Base-by-base conservation (phyloP, 2,888 invertebrate species). In the Plebejus anna region DNA sequence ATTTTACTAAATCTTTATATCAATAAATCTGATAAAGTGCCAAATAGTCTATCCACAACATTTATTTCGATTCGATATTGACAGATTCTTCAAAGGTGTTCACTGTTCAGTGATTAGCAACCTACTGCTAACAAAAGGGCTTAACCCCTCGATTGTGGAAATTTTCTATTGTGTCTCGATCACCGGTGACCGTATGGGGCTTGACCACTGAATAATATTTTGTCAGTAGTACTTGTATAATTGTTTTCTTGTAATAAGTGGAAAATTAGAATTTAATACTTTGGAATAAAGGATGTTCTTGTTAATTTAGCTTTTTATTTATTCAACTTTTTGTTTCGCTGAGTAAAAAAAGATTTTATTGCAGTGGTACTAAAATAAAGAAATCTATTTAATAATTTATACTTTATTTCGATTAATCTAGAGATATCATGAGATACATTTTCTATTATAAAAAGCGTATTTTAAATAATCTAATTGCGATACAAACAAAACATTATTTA, bases 391-490 rank as follows among this genome's bases (percentile, higher is more conserved):
- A 36, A 66, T 32, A 66, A 66, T 66, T 66, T 36, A 66, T 66
- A 32, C 1, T 32, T 66, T 87, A 85, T 88, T 85, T 81, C 79
- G 86, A 80, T 83, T 83, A 85, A 81, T 85, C 85, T 88, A 89
- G 89, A 88, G 84, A 85, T 70, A 57, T 70, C 85, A 81, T 83
- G 82, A 84, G 84, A 85, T 88, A 85, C 84, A 88, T 85, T 81
- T 83, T 85, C 86, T 87, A 83, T 85, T 83, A 83, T 88, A 89
- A 87, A 89, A 90, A 89, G 90, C 90, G 81, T 88, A 85, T 79
- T 87, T 88, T 88, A 85, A 76, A 76, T 59, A 82, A 79, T 81
- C 88, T 88, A 89, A 84, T 86, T 84, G 87, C 87, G 88, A 87
- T 86, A 85, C 57, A 71, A 80, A 81, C 59, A 79, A 80, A 73